Percentiles rank a stretch among this genome's conserved stretches.
These are phyloP conservation scores for Oxyruncus cristatus DNA, from an alignment of 2,113 vertebrate species.

Conservation along the genomic window DNA sequence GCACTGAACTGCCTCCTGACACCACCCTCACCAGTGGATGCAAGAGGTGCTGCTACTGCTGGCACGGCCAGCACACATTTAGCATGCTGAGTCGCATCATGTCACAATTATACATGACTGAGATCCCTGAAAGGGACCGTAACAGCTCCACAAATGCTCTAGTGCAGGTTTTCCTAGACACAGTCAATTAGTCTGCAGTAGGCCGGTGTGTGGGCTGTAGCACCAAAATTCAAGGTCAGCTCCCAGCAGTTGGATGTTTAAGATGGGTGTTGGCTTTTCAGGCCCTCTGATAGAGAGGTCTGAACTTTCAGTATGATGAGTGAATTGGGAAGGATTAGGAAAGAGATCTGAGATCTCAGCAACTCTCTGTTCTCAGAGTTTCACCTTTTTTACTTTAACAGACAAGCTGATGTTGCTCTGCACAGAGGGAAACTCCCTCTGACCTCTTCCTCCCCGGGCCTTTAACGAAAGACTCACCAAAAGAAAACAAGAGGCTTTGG, in stretches of 20 bases:
- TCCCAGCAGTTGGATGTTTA: not conserved
- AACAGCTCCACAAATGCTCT: not conserved
- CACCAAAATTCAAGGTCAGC: not conserved
- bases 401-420: not conserved
- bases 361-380: not conserved
- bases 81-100: fast-evolving
- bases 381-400: not conserved
- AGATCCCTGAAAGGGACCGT: fast-evolving
- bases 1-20: not conserved
- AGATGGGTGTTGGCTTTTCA: not conserved
- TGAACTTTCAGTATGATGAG: not conserved
- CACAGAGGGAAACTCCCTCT: not conserved
- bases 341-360: not conserved
- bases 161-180: not conserved
- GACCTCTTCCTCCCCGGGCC: not conserved
- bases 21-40: not conserved
- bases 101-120: not conserved
- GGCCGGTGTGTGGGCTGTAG: not conserved
- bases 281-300: not conserved
- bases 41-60: not conserved
- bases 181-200: not conserved
- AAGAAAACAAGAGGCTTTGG: not conserved
- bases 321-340: not conserved
- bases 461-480: not conserved
- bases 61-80: not conserved